These are phyloP conservation scores for Notolepis coatsorum DNA, from an alignment of 2,797 vertebrate genomes.

Conservation along the genomic window DNA sequence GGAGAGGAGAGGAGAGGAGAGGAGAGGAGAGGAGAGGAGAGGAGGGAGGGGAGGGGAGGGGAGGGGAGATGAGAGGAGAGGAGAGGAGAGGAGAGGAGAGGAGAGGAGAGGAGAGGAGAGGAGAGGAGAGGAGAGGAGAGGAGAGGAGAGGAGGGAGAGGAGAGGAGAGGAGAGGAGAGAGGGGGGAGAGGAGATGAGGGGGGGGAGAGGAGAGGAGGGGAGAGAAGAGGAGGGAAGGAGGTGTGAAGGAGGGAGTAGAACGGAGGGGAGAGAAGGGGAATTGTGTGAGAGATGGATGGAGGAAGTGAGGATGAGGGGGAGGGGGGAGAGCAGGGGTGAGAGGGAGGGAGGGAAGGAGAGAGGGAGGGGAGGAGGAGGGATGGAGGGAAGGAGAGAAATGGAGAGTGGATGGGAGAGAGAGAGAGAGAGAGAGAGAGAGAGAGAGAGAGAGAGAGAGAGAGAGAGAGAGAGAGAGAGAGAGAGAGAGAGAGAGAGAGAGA, in stretches of 20 bases:
- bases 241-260: neutral
- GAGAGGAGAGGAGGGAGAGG: conserved; percentile 14
- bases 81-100: neutral
- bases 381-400: neutral
- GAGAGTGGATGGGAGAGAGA: neutral
- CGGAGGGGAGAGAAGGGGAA: conserved; percentile 7
- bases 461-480: conserved; percentile 2
- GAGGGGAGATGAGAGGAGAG: neutral
- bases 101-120: neutral
- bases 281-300: conserved; percentile 41
- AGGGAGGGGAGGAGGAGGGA: neutral
- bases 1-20: conserved; percentile 37
- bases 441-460: conserved; percentile 37
- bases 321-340: conserved; percentile 10
- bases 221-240: too few species aligned
- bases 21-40: conserved; percentile 43
- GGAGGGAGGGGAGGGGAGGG: conserved; percentile 11
- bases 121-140: neutral
- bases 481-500: conserved; percentile 26
- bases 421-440: conserved; percentile 18
- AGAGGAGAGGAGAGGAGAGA: conserved; percentile 30
- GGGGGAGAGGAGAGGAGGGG: conserved; percentile 19
- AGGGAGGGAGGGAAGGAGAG: neutral
- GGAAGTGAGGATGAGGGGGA: conserved; percentile 44
- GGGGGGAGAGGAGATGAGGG: neutral